phyloP scores from a whole-genome alignment of 2,113 vertebrate genomes.

The Malaclemys terrapin region DNA sequence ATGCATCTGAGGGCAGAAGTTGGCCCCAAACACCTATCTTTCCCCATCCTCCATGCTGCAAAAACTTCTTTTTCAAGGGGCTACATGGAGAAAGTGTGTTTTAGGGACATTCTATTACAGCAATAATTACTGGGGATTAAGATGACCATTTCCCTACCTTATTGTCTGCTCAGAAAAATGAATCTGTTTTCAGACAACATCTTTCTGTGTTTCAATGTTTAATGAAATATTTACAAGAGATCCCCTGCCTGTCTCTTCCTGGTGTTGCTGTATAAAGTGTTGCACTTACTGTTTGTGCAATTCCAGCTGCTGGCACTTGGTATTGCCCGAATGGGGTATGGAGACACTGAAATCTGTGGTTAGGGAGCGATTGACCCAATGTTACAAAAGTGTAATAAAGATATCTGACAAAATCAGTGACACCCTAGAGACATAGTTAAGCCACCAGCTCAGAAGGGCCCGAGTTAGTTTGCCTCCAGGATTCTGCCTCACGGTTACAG shows the following conservation, averaged over 20 bases:
- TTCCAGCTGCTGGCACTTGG: neutral
- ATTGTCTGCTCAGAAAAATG: neutral
- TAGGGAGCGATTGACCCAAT: slow-evolving; percentile 32
- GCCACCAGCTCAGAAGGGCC: neutral
- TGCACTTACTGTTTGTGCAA: neutral
- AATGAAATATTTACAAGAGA: neutral
- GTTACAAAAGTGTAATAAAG: slow-evolving; percentile 32
- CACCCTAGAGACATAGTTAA: neutral
- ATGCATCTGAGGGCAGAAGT: slow-evolving; percentile 34
- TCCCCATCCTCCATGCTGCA: neutral
- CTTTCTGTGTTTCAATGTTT: neutral
- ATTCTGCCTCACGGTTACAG: neutral
- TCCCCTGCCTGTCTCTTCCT: neutral
- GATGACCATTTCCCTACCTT: neutral
- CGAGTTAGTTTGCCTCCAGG: neutral
- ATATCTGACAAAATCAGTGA: slow-evolving; percentile 39
- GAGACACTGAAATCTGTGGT: neutral
- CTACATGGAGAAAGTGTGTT: neutral
- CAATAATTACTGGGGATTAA: neutral
- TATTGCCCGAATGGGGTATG: neutral
- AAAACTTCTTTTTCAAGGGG: slow-evolving; percentile 25
- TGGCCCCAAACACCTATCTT: neutral
- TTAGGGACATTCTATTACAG: neutral
- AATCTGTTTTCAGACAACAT: neutral
- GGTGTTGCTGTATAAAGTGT: neutral